phyloP scores from a whole-genome alignment of 1,140 invertebrate genomes.

The Platorchestia sp. region DNA sequence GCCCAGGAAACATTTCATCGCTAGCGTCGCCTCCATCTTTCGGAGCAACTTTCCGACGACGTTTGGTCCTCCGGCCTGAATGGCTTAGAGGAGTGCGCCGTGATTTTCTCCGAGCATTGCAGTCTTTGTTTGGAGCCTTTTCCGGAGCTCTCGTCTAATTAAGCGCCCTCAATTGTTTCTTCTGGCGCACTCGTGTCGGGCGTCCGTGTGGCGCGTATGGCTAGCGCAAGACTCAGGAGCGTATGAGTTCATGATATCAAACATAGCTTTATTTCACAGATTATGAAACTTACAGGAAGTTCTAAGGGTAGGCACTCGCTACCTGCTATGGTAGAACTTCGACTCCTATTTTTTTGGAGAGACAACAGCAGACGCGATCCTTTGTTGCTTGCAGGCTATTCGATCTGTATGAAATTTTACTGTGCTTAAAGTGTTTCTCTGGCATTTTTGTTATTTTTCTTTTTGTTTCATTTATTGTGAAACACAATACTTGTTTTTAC shows the following conservation, averaged over 20 bases:
- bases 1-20: slow-evolving; percentile 23
- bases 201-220: neutral
- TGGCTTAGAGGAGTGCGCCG: neutral
- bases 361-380: no score
- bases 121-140: slow-evolving; percentile 2
- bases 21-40: neutral
- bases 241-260: neutral
- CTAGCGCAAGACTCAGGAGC: neutral
- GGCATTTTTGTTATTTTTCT: no score
- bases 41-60: neutral
- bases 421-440: no score
- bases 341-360: no score
- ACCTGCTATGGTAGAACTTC: no score
- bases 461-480: no score
- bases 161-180: slow-evolving; percentile 17
- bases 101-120: neutral
- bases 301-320: no score
- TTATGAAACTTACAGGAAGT: no score
- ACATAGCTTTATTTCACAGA: no score
- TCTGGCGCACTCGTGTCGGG: neutral
- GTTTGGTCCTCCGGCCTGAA: neutral
- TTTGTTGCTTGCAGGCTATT: no score
- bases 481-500: no score
- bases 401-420: no score
- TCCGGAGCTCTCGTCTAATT: neutral